Base-by-base conservation (phyloP, 2,797 vertebrate species). In the Cynopterus sphinx region DNA sequence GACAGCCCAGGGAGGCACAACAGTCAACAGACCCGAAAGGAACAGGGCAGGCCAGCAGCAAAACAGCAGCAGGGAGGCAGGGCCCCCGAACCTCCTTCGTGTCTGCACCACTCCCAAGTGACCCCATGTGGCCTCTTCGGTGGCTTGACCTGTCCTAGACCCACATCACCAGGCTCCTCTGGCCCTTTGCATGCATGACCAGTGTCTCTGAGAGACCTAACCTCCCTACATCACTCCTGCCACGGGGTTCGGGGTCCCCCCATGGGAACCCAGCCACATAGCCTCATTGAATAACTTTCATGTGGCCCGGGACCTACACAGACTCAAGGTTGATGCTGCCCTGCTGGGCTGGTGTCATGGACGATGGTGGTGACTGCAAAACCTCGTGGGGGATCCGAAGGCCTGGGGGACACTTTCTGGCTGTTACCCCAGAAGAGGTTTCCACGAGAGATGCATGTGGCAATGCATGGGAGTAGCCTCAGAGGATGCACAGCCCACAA, bases 131-230 rank as follows among this genome's bases (percentile, higher is more conserved):
- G 33, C 49, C 41, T 70, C 73, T 22, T 24, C 74, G 9, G n/a
- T 0, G 55, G 8, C 74, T 75, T 3, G 3, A n/a, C 24, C 1
- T 31, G 21, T 4, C 73, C 33, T 13, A 2, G 63, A 46, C 19
- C 5, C 2, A 5, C 28, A 5, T 3, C 2, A 0, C 5, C 61
- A 28, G 5, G 8, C 46, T 51, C 81, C 53, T 26, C 39, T 46
- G 39, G 3, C 49, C 49, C 15, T 16, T 49, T 15, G 49, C 11
- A 2, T 46, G n/a, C 9, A 3, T 49, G 49, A 5, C n/a, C 33
- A 19, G 13, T 57, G 28, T 68, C 68, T 81, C 53, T 33, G n/a
- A 87, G 81, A 82, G 68, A 15, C 17, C 13, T 5, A 0, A 12
- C 28, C 59, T 53, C 73, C 36, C 51, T 43, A 33, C 2, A 0